Evolutionary conservation across 2,888 invertebrate species (phyloP).

Genomic region (Pandemis cinnamomeana): DNA sequence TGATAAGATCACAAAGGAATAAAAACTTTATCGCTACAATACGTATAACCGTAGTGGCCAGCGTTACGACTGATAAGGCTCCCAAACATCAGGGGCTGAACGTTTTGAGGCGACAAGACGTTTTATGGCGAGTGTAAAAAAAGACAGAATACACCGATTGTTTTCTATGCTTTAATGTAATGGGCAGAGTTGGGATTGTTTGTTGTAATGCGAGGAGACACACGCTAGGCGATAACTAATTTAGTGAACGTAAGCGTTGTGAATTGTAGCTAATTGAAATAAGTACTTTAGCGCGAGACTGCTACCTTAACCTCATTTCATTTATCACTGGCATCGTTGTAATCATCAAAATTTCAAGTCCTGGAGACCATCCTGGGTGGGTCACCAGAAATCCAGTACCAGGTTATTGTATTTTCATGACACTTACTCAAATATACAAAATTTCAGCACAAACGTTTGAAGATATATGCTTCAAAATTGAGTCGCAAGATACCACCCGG

Average conservation of each 20-base stretch:
- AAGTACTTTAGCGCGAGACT: conserved; percentile 6
- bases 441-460: too few species aligned
- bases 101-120: conserved; percentile 43
- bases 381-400: too few species aligned
- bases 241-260: background rate
- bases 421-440: too few species aligned
- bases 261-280: background rate
- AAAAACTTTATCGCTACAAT: conserved; percentile 47
- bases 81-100: conserved; percentile 23
- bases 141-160: conserved; percentile 39
- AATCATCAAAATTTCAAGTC: background rate
- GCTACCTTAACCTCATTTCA: background rate
- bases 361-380: too few species aligned
- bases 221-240: background rate
- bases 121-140: conserved; percentile 54
- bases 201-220: conserved; percentile 9
- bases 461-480: too few species aligned
- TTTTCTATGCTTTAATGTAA: background rate
- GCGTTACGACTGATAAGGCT: conserved; percentile 51
- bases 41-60: conserved; percentile 44
- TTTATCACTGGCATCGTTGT: background rate
- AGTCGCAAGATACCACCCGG: too few species aligned
- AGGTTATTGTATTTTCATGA: too few species aligned
- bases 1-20: conserved; percentile 45
- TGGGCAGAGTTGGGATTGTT: conserved; percentile 15